Conservation (phyloP, 2,888 invertebrate genomes). For the Augiades crinisus region DNA sequence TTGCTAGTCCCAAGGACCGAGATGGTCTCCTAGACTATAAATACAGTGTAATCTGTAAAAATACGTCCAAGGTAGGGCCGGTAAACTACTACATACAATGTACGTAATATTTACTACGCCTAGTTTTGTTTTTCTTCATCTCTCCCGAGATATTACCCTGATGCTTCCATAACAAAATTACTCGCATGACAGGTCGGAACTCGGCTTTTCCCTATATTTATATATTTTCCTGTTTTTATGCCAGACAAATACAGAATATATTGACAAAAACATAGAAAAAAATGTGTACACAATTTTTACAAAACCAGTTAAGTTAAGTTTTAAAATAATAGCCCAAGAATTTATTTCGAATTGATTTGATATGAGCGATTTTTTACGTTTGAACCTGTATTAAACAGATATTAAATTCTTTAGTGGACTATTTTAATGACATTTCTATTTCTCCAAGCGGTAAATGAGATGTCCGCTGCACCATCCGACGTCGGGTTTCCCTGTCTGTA, state of each 20-base stretch:
- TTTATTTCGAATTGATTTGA: too few relatives aligned
- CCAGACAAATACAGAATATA: slow-evolving; percentile 14
- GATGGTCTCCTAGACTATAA: too few relatives aligned
- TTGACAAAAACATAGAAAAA: too few relatives aligned
- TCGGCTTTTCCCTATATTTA: slow-evolving; percentile 12
- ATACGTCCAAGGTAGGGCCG: too few relatives aligned
- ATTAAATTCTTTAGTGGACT: slow-evolving; percentile 9
- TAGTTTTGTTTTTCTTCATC: slow-evolving; percentile 7
- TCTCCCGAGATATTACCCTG: slow-evolving; percentile 20
- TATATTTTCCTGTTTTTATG: background rate
- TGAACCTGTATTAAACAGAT: too few relatives aligned
- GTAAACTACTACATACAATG: too few relatives aligned
- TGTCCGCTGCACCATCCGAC: slow-evolving; percentile 41
- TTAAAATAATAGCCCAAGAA: too few relatives aligned
- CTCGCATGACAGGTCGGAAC: slow-evolving; percentile 15
- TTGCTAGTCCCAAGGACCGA: too few relatives aligned
- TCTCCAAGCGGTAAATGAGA: slow-evolving; percentile 41
- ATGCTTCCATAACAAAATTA: slow-evolving; percentile 28
- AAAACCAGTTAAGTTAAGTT: too few relatives aligned
- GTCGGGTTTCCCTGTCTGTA: slow-evolving; percentile 9
- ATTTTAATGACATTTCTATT: background rate
- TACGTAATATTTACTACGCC: background rate
- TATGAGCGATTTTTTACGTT: too few relatives aligned
- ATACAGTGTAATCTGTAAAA: too few relatives aligned
- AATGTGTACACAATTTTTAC: too few relatives aligned